Evolutionary conservation across 2,888 invertebrate species (phyloP), one percentile per base, ranked within the genome.

Genomic region (Margaritifera margaritifera): DNA sequence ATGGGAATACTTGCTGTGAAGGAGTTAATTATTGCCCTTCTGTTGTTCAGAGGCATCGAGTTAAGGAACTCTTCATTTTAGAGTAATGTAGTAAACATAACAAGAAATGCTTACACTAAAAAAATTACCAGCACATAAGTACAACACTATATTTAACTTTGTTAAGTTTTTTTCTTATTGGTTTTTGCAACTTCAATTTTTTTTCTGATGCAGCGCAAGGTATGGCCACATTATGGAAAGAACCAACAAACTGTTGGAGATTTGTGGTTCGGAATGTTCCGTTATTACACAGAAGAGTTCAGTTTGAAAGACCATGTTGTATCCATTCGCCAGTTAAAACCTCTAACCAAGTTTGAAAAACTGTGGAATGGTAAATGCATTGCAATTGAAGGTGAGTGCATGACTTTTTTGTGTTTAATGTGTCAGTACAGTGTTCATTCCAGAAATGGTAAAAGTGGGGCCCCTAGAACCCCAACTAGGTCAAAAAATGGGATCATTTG

Each of bases 201-300:
- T 56, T 63, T 70, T 64, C 64, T 66, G 53, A 67, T 74, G 52
- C 74, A 89, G 89, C 74, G 74, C 18, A 68, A 83, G 27, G 81
- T 89, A 15, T 92, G 92, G 92, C 85, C 87, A 20, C 85, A 85
- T 15, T 88, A 79, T 70, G 89, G 90, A 2, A 86, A 88, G 74
- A 92, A 92, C 82, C 87, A 79, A 19, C 86, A 89, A 71, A 84
- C 84, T 60, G 87, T 91, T 4, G 91, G 90, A 4, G 90, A 91
- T 69, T 86, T 92, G 52, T 92, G 92, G 92, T 75, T 92, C 0
- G 91, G 91, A 1, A 87, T 92, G 71, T 86, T 93, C 57, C 82
- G 89, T n/a, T 93, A 91, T 84, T 93, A 92, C 81, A 89, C 92
- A 4, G 91, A 91, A 79, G 84, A 87, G 31, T 92, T 92, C 84